Base-by-base conservation (phyloP, 2,113 vertebrate species). In the Vulpes vulpes region DNA sequence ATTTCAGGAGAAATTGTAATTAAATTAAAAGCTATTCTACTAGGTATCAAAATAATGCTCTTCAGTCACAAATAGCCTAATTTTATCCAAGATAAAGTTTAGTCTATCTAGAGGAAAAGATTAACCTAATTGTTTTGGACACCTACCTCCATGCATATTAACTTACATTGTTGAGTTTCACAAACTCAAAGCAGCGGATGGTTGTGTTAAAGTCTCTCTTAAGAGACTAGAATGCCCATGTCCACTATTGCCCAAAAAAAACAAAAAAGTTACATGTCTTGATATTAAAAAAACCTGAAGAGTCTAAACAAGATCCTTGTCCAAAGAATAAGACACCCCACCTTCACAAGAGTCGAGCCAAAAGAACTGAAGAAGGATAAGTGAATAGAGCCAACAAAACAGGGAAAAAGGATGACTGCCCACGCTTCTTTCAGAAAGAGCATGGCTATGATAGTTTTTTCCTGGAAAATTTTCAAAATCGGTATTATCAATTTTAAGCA, bases 381-480 rank as follows among this genome's bases (percentile, higher is more conserved):
- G 9, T n/a, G 38, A 27, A 79, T 19, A 87, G 12, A 64, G 23
- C 53, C 53, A 73, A 67, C 1, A 71, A 81, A 93, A 38, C 19
- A 23, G 17, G 2, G 22, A 15, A 8, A 67, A 9, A 59, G 7
- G 30, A 81, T n/a, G 64, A 73, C 25, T 9, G 55, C 5, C 8
- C 49, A 14, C 14, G 3, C 53, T 78, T 53, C 38, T 94, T 94
- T 49, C 16, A 71, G 69, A 93, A 64, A 79, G 1, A 78, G 11
- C 30, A 64, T n/a, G 23, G 12, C 43, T 67, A 11, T 43, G 10
- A 79, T 79, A 38, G 49, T 80, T 85, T 43, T 11, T 49, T 2
- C 38, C 32, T 11, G 23, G 32, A 67, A 89, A 83, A 9, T 25
- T 79, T 82, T 96, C 81, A 96, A 91, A 96, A 81, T 12, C 49